These are phyloP conservation scores for Jacana jacana DNA, from an alignment of 2,113 vertebrate species.

Conservation along the genomic window DNA sequence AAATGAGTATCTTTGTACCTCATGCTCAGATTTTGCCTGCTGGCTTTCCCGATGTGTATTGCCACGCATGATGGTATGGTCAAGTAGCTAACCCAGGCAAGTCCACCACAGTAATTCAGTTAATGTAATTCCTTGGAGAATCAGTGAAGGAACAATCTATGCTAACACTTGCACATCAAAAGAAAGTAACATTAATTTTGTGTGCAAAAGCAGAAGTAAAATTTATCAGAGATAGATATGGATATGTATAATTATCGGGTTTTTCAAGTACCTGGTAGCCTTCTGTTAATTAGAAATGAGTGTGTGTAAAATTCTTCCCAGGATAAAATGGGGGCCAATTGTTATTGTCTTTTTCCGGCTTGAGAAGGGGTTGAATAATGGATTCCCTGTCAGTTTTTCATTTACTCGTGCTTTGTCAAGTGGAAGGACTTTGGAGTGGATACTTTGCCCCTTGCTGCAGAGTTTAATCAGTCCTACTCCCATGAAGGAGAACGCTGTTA, in stretches of 20 bases:
- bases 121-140: not conserved
- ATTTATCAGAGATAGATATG: no score
- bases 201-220: not conserved
- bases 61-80: rapidly evolving
- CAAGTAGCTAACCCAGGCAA: not conserved
- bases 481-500: not conserved
- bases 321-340: not conserved
- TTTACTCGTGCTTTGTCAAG: not conserved
- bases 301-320: not conserved
- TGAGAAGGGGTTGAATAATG: not conserved
- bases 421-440: not conserved
- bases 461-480: not conserved
- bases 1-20: not conserved
- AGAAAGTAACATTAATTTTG: not conserved
- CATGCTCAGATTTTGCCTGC: not conserved
- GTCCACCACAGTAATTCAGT: not conserved
- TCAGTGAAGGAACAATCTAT: not conserved
- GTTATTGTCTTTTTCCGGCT: not conserved
- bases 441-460: not conserved
- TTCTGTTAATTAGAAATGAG: not conserved
- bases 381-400: not conserved
- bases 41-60: not conserved
- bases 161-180: not conserved
- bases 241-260: not conserved
- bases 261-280: not conserved